Conservation (phyloP, 2,113 vertebrate species). For the Macroglossus sobrinus region DNA sequence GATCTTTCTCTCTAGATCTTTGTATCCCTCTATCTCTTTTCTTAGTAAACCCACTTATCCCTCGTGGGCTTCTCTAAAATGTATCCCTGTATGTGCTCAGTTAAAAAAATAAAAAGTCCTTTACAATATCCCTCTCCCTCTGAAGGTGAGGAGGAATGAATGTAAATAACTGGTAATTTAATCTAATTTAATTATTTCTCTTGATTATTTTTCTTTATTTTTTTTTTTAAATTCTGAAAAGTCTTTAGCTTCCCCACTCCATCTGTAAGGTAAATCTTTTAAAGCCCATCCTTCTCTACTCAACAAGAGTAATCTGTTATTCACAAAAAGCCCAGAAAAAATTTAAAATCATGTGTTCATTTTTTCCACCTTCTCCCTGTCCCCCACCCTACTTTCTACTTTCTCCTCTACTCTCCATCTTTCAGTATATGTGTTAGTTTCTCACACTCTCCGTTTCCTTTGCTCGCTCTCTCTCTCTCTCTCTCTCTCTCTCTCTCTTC, state of each 20-base stretch:
- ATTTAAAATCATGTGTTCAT: neutral
- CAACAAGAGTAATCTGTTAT: neutral
- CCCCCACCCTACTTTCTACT: neutral
- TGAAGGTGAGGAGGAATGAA: neutral
- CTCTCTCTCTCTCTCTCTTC: neutral
- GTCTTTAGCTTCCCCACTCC: neutral
- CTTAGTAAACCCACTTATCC: neutral
- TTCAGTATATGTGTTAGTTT: neutral
- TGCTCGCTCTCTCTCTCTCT: neutral
- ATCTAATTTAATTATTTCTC: neutral
- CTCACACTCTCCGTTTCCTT: neutral
- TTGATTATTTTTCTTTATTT: neutral
- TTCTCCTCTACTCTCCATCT: neutral
- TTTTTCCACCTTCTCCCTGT: neutral
- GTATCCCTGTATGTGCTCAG: neutral
- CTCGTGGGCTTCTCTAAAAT: neutral
- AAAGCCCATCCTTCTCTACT: neutral
- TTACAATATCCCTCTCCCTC: neutral
- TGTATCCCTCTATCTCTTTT: neutral
- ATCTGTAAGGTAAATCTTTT: conserved; percentile 8
- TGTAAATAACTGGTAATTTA: neutral
- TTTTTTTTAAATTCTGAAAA: conserved; percentile 30
- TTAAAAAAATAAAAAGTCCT: neutral
- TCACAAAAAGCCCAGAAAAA: conserved; percentile 12
- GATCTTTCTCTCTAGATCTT: neutral